Evolutionary conservation across 37 sponge, comb jelly and placozoan species (phyloP), one percentile per base, ranked within the genome.

Genomic region (Cladorhizidae sp.): DNA sequence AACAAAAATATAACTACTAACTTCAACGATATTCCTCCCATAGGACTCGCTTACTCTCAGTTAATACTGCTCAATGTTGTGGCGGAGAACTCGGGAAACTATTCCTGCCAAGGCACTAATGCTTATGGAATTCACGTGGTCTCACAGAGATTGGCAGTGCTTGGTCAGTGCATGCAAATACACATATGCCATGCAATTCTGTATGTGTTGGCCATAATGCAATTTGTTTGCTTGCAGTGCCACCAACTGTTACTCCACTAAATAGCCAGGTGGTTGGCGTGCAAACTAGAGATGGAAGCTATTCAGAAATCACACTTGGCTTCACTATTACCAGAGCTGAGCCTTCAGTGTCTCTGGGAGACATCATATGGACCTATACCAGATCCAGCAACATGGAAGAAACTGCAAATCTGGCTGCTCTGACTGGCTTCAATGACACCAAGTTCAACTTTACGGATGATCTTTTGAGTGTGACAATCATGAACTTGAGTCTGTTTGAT

Each of bases 331-430:
- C 49, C 36, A 20, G 63, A 45, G 40, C 40, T 39, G 59, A 29
- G 8, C 57, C 70, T 21, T 2, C 72, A 36, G 81, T 67, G 36
- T 61, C 71, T 50, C 33, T 70, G 26, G 69, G 70, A 26, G 49
- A 52, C 71, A 56, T 54, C 25, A 80, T 39, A 33, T 80, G 81
- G 81, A 49, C 0, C 1, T 80, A 67, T 25, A 7, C n/a, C 29
- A 18, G 22, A 17, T 14, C 20, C 12, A 51, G 9, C 5, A 73
- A 17, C 29, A n/a, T 29, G 35, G 52, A 26, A 11, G 12, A 26
- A 7, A 22, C 31, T 2, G 11, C 8, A n/a, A 6, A n/a, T 0
- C 1, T 15, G 14, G 32, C 32, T 1, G n/a, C n/a, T n/a, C n/a
- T n/a, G n/a, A 23, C 25, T 7, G 72, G 15, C 23, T n/a, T n/a